These are phyloP conservation scores for Microcebus tavaratra DNA, from an alignment of 2,113 vertebrate genomes.

Conservation along the genomic window DNA sequence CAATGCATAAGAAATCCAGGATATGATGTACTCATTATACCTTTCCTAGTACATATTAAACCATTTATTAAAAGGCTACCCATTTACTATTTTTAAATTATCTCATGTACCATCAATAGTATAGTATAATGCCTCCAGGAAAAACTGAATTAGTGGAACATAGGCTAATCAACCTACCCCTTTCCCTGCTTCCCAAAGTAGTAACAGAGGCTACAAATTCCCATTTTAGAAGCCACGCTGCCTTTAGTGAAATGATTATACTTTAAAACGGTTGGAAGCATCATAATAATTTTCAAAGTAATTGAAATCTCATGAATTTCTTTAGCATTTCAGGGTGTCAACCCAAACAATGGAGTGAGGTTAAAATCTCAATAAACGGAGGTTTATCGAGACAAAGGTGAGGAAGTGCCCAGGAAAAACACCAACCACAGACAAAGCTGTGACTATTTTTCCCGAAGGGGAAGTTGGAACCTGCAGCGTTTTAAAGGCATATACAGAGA, in stretches of 20 bases:
- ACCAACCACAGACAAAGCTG: no score
- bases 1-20: neutral
- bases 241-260: neutral
- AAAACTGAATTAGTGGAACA: neutral
- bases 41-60: neutral
- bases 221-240: neutral
- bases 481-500: no score
- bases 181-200: neutral
- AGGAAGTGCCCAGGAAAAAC: no score
- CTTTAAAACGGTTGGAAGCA: neutral
- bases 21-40: neutral
- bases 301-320: neutral
- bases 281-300: neutral
- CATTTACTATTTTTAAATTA: neutral
- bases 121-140: neutral
- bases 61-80: neutral
- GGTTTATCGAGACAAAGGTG: no score
- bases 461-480: no score
- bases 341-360: no score
- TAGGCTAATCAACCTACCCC: neutral
- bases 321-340: neutral
- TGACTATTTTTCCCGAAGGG: no score
- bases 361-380: no score
- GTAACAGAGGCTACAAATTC: neutral
- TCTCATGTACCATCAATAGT: neutral